These are phyloP conservation scores for Drosophila siamana DNA, from an alignment of 2,888 invertebrate species.

Conservation along the genomic window DNA sequence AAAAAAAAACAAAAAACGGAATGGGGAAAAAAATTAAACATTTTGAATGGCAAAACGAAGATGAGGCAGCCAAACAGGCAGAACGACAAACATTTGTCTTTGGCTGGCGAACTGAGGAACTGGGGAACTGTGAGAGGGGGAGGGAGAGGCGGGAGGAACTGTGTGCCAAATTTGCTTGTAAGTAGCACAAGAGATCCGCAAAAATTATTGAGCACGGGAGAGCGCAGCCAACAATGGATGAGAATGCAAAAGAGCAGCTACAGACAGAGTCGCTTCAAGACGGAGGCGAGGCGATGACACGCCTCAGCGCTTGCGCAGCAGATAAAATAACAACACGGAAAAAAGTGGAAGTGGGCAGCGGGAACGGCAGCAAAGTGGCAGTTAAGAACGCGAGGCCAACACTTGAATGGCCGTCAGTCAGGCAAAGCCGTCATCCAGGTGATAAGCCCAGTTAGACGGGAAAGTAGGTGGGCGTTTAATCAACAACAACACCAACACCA, in stretches of 20 bases:
- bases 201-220: slow-evolving; percentile 48
- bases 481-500: slow-evolving; percentile 27
- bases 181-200: slow-evolving; percentile 61
- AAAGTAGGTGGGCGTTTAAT: slow-evolving; percentile 73
- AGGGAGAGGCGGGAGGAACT: no score
- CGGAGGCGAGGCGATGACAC: slow-evolving; percentile 39
- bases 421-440: slow-evolving; percentile 49
- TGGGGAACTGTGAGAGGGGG: no score
- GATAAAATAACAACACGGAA: neutral
- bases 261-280: neutral
- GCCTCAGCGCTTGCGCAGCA: slow-evolving; percentile 65
- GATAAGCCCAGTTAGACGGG: slow-evolving; percentile 65
- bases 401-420: slow-evolving; percentile 62
- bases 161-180: slow-evolving; percentile 61
- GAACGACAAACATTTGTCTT: slow-evolving; percentile 4
- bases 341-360: slow-evolving; percentile 2
- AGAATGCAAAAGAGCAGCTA: slow-evolving; percentile 38
- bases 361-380: slow-evolving; percentile 47
- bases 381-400: slow-evolving; percentile 54
- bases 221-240: slow-evolving; percentile 35
- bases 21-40: slow-evolving; percentile 24
- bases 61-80: slow-evolving; percentile 38
- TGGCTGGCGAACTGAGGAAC: neutral
- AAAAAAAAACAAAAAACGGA: slow-evolving; percentile 27
- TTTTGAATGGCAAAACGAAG: slow-evolving; percentile 39